Evolutionary conservation across 2,888 invertebrate species (phyloP).

Genomic region (Leucoma salicis): DNA sequence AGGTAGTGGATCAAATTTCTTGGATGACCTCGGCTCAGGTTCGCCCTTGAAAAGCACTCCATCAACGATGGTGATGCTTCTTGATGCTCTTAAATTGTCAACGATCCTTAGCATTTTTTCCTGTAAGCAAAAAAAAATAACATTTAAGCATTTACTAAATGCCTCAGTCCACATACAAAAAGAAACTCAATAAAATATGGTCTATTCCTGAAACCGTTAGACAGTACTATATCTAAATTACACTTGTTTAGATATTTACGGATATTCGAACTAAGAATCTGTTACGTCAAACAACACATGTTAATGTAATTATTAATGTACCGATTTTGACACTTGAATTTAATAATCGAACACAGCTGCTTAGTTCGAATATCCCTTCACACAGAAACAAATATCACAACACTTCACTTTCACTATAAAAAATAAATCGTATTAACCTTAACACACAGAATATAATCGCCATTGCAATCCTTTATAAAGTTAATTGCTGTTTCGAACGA

Average conservation of each 20-base stretch:
- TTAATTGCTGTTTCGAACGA: constrained; percentile 84
- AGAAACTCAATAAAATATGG: too few species aligned
- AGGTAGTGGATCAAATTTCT: constrained; percentile 86
- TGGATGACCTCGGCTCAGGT: constrained; percentile 67
- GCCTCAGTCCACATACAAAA: too few species aligned
- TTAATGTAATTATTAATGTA: too few species aligned
- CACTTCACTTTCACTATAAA: constrained; percentile 66
- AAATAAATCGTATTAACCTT: constrained; percentile 83
- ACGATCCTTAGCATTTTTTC: constrained; percentile 87
- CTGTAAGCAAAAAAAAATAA: constrained; percentile 55
- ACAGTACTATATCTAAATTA: constrained; percentile 16
- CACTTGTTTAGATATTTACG: constrained; percentile 31
- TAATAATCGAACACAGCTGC: too few species aligned
- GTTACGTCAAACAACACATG: too few species aligned
- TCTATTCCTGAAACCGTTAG: not conserved
- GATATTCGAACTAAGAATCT: too few species aligned
- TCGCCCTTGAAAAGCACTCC: constrained; percentile 83
- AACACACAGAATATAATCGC: constrained; percentile 86
- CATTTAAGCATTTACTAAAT: too few species aligned
- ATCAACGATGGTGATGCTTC: constrained; percentile 82
- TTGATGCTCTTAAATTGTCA: constrained; percentile 74
- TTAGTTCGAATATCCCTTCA: too few species aligned
- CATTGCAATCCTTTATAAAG: constrained; percentile 87
- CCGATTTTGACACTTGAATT: too few species aligned
- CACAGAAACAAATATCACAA: constrained; percentile 32